These are phyloP conservation scores for Tragulus kanchil DNA, from an alignment of 2,113 vertebrate species.

Conservation along the genomic window DNA sequence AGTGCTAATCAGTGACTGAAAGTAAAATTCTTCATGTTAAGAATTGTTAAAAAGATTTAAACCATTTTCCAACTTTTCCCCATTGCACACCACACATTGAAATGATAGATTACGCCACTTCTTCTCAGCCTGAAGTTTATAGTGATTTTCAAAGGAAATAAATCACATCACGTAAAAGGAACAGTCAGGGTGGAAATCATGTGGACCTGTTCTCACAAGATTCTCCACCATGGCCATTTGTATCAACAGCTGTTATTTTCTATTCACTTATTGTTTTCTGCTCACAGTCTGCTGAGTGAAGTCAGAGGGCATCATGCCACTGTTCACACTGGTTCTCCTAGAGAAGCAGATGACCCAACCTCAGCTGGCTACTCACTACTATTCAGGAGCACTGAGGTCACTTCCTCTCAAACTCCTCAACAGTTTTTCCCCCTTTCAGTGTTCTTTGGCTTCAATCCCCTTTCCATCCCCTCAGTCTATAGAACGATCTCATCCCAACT, in stretches of 20 bases:
- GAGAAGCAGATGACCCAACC: neutral
- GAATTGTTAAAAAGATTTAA: constrained; percentile 49
- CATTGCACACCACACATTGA: neutral
- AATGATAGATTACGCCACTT: constrained; percentile 28
- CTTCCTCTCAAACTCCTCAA: neutral
- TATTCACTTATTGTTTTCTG: constrained; percentile 1
- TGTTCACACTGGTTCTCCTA: neutral
- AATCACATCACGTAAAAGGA: neutral
- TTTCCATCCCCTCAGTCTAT: neutral
- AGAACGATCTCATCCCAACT: neutral
- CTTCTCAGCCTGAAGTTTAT: constrained; percentile 16
- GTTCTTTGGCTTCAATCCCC: neutral
- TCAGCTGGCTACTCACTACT: neutral
- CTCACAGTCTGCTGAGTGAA: neutral
- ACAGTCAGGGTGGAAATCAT: constrained; percentile 51
- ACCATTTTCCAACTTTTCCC: neutral
- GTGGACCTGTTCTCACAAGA: neutral
- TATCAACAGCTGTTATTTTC: neutral
- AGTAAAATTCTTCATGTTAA: constrained; percentile 23
- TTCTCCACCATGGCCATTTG: neutral
- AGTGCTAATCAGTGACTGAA: constrained; percentile 21
- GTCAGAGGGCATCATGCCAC: neutral
- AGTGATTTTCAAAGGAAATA: constrained; percentile 62
- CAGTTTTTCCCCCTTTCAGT: neutral
- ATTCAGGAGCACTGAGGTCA: neutral